Evolutionary conservation across 2,797 vertebrate genomes (phyloP).

Genomic region (Ptychobarbus kaznakovi): DNA sequence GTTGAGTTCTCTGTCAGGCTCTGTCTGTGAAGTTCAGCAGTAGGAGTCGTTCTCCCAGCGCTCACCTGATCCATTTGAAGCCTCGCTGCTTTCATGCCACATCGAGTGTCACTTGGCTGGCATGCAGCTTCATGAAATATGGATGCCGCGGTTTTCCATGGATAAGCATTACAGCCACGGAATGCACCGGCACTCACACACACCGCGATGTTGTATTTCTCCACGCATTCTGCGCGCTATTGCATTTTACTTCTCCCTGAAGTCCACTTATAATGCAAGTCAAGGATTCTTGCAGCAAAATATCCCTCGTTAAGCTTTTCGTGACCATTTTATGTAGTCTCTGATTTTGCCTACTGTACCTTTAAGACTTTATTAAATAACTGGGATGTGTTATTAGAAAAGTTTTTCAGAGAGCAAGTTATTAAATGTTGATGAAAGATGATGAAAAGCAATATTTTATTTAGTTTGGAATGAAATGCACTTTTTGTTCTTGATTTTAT

Average conservation of each 20-base stretch:
- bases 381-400: no score
- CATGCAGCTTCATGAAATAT: constrained; percentile 47
- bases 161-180: constrained; percentile 17
- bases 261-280: no score
- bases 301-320: not conserved
- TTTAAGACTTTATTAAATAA: not conserved
- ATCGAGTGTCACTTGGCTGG: constrained; percentile 16
- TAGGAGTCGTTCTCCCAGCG: not conserved
- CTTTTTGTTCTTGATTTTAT: no score
- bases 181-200: not conserved
- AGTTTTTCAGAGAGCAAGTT: not conserved
- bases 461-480: not conserved
- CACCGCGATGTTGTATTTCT: not conserved
- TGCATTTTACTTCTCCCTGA: not conserved
- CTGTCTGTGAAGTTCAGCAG: not conserved
- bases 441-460: not conserved
- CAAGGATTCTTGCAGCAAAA: not conserved
- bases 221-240: not conserved
- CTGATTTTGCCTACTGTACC: not conserved
- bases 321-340: not conserved
- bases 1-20: not conserved
- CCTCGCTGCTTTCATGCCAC: constrained; percentile 14
- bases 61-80: constrained; percentile 42
- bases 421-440: not conserved
- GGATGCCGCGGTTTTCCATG: constrained; percentile 22